These are phyloP conservation scores for Ploceus nigricollis DNA, from an alignment of 2,113 vertebrate genomes.

Conservation along the genomic window DNA sequence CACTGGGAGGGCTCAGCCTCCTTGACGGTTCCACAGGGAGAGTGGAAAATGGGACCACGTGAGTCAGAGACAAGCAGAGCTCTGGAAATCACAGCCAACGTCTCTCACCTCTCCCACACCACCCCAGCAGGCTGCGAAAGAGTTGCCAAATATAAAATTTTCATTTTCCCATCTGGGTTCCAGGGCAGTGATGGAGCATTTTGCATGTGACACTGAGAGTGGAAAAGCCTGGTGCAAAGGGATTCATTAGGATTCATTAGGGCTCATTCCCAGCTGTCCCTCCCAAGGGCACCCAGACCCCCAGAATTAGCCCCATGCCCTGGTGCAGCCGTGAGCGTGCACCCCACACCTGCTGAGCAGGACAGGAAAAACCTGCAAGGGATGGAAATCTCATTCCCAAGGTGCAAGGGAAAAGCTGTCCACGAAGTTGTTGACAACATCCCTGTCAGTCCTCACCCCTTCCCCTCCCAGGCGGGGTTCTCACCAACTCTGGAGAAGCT, in stretches of 20 bases:
- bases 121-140: neutral
- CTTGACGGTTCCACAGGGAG: rapidly evolving
- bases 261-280: neutral
- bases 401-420: neutral
- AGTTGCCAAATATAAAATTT: neutral
- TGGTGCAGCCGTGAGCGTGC: rapidly evolving
- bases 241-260: neutral
- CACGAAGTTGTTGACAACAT: neutral
- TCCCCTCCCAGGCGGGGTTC: neutral
- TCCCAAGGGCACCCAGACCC: neutral
- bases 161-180: neutral
- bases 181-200: rapidly evolving
- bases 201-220: rapidly evolving
- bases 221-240: neutral
- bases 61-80: neutral
- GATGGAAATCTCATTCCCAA: neutral
- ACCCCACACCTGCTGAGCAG: neutral
- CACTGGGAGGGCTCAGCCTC: rapidly evolving
- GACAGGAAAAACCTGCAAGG: neutral
- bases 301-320: neutral
- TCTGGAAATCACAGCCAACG: rapidly evolving
- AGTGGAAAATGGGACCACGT: neutral
- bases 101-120: neutral
- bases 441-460: neutral
- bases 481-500: neutral